These are phyloP conservation scores for Hemaris fuciformis DNA, from an alignment of 2,888 invertebrate genomes.

Conservation along the genomic window DNA sequence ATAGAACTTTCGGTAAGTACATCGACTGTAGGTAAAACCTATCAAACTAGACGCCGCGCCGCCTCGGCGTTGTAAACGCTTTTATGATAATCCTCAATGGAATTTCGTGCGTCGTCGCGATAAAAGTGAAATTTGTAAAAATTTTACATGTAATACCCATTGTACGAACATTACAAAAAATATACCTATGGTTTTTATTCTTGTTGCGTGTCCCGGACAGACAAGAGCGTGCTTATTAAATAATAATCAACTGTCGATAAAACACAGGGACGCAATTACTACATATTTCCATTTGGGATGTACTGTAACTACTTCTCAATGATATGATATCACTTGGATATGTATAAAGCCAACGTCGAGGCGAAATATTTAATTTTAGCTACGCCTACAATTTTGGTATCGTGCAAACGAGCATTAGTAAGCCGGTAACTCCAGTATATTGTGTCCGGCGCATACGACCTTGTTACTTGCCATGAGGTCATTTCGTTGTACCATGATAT, in stretches of 20 bases:
- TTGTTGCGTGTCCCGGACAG: background rate
- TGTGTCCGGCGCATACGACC: background rate
- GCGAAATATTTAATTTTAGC: background rate
- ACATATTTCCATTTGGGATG: background rate
- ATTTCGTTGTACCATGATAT: background rate
- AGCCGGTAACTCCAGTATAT: background rate
- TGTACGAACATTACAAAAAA: background rate
- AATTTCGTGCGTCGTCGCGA: constrained; percentile 6
- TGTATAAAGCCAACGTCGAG: background rate
- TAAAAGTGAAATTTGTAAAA: constrained; percentile 3
- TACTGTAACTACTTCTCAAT: background rate
- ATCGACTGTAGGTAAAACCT: background rate
- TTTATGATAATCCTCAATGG: background rate
- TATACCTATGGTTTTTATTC: background rate
- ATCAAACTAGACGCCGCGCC: background rate
- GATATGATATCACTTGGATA: background rate
- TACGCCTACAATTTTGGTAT: background rate
- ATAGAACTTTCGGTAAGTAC: background rate
- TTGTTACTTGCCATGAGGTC: constrained; percentile 9
- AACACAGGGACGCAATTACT: background rate
- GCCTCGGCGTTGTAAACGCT: background rate
- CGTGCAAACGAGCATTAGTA: constrained; percentile 4
- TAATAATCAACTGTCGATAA: background rate
- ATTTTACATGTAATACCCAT: background rate
- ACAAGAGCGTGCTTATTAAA: background rate